These are phyloP conservation scores for Mungos mungo DNA, from an alignment of 2,113 vertebrate species.

Conservation along the genomic window DNA sequence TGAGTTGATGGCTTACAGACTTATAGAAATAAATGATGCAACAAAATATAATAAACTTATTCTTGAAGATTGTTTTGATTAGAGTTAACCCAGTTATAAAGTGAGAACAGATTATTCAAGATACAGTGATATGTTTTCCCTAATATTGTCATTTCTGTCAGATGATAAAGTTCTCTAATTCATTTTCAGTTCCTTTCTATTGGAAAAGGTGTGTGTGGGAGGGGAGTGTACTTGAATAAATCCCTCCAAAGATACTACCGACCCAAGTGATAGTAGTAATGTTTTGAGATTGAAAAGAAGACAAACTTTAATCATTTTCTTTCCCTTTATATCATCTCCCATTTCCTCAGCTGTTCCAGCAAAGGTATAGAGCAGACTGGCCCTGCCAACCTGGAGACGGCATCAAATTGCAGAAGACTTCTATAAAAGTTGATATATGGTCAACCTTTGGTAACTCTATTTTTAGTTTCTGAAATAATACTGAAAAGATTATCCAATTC, in stretches of 20 bases:
- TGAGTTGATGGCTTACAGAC: neutral
- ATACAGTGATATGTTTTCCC: neutral
- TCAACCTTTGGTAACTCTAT: neutral
- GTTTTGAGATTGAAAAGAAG: neutral
- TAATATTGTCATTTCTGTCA: neutral
- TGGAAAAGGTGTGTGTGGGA: neutral
- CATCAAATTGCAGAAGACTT: neutral
- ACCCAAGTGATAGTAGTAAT: neutral
- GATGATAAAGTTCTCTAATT: neutral
- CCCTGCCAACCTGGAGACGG: neutral
- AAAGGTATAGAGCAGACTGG: neutral
- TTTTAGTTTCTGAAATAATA: conserved; percentile 46
- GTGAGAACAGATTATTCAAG: conserved; percentile 14
- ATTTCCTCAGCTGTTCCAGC: neutral
- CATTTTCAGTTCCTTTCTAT: conserved; percentile 35
- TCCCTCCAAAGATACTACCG: neutral
- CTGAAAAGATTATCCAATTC: conserved; percentile 18
- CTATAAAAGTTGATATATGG: neutral
- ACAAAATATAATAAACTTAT: conserved; percentile 1
- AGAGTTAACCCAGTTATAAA: conserved; percentile 5
- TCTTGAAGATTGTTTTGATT: conserved; percentile 13
- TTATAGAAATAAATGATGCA: conserved; percentile 10
- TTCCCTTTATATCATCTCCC: neutral
- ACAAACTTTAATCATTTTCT: neutral
- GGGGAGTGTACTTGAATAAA: neutral